Base-by-base conservation (phyloP, 2,113 vertebrate genomes). In the Oreochromis spilurus region DNA sequence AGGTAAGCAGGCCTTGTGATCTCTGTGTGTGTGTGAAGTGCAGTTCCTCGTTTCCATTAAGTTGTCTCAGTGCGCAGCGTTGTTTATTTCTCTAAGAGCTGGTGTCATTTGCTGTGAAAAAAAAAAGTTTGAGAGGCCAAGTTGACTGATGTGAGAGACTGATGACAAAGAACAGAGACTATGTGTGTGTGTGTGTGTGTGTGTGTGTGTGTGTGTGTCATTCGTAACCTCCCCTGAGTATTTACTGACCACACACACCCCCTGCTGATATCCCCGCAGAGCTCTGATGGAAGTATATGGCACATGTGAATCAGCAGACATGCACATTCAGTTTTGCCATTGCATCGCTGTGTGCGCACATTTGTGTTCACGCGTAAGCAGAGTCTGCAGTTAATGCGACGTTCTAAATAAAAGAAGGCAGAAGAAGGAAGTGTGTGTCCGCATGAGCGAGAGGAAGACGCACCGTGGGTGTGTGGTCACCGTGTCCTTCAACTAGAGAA, bases 11-110 rank as follows among this genome's bases (percentile, higher is more conserved):
- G 67, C 57, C 24, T 86, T 79, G 77, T 81, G 86, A 58, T 54
- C 9, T 60, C 36, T 12, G 70, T 40, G 24, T 79, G 48, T 81
- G 40, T 72, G 29, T 26, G 78, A 52, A 5, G 40, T 79, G 55
- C 17, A 79, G 26, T 29, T 52, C 70, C 77, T 40, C 84, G 79
- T 90, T 92, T 89, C 84, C 87, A 90, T 88, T 67, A 52, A 86
- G 29, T 75, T 88, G 86, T 87, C 29, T 65, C 78, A 29, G 54
- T 60, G 83, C 3, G 9, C 65, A 4, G 31, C 1, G 12, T 21
- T 87, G 90, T 93, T 90, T 93, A 90, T 91, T 90, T 88, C 82
- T 88, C 82, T 58, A 84, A 29, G 79, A 43, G n/a, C 55, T 72
- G 86, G 84, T 90, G 88, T 84, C 88, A 67, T 93, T 90, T 90